Conservation (phyloP, 2,888 invertebrate species). For the Mythimna ferrago region DNA sequence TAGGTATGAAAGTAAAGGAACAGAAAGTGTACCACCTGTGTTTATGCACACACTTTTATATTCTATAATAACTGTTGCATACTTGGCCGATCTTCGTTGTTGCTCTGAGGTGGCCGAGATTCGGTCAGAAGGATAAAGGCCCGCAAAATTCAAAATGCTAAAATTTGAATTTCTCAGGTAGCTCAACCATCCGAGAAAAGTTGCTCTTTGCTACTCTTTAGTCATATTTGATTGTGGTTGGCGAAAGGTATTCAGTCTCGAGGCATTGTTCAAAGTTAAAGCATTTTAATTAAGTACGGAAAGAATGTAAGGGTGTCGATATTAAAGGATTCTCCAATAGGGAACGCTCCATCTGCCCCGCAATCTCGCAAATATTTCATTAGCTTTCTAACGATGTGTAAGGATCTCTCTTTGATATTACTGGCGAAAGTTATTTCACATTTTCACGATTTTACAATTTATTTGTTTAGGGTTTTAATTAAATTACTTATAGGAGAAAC, state of each 20-base stretch:
- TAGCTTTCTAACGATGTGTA: slow-evolving; percentile 5
- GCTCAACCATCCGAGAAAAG: background rate
- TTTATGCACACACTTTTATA: too few species aligned
- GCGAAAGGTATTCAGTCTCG: background rate
- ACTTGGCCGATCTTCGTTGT: too few species aligned
- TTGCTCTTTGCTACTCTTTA: background rate
- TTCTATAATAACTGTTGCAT: too few species aligned
- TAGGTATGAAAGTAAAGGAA: too few species aligned
- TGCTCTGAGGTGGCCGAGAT: too few species aligned
- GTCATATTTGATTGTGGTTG: too few species aligned
- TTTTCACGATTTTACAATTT: background rate
- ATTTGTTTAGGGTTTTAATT: background rate
- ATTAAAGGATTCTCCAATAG: slow-evolving; percentile 35
- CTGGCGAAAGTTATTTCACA: background rate
- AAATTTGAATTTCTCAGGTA: background rate
- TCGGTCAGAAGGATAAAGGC: too few species aligned
- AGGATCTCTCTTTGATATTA: slow-evolving; percentile 9
- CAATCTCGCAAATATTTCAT: slow-evolving; percentile 40
- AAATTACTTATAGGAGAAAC: too few species aligned
- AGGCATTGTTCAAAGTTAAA: background rate
- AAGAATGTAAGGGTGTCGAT: slow-evolving; percentile 18
- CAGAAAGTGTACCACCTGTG: too few species aligned
- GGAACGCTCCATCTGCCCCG: background rate
- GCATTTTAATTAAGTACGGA: slow-evolving; percentile 21
- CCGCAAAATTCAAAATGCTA: background rate